Percentiles rank a stretch among this genome's conserved stretches.
These are phyloP conservation scores for Akabosia matsudoensis DNA, from an alignment of 1,140 invertebrate species.

Conservation along the genomic window DNA sequence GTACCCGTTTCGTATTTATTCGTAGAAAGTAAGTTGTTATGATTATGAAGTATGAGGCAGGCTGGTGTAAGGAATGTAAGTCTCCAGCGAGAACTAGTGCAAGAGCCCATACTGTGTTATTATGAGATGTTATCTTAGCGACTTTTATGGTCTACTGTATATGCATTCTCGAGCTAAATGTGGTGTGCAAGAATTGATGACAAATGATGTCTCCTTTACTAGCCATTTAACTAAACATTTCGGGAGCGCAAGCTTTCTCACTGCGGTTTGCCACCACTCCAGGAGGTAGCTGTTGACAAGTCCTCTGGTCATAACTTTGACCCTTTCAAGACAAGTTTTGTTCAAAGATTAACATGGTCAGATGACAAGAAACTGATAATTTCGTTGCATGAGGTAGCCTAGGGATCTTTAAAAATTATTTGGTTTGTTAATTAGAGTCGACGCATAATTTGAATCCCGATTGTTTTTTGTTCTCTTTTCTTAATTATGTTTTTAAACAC, in stretches of 20 bases:
- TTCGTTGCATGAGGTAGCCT: too few relatives aligned
- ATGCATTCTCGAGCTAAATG: slow-evolving; percentile 48
- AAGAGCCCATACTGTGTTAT: slow-evolving; percentile 31
- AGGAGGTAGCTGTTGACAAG: slow-evolving; percentile 46
- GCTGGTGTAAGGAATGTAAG: background rate
- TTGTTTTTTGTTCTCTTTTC: too few relatives aligned
- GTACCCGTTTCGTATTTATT: too few relatives aligned
- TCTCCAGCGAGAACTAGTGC: too few relatives aligned
- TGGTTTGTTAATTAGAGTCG: too few relatives aligned
- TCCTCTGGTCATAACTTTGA: slow-evolving; percentile 47
- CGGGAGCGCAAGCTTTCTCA: slow-evolving; percentile 44
- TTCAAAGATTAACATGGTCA: background rate
- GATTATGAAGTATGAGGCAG: too few relatives aligned
- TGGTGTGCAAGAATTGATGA: slow-evolving; percentile 48
- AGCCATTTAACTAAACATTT: slow-evolving; percentile 49
- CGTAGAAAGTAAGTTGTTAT: too few relatives aligned
- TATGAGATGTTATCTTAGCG: slow-evolving; percentile 46
- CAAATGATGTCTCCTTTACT: slow-evolving; percentile 48
- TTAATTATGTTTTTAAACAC: too few relatives aligned
- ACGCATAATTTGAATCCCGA: too few relatives aligned
- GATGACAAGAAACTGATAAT: too few relatives aligned
- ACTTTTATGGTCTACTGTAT: slow-evolving; percentile 49
- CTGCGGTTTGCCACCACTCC: slow-evolving; percentile 47
- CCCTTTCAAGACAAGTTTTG: slow-evolving; percentile 42
- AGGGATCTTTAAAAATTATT: too few relatives aligned